Evolutionary conservation across 1,140 invertebrate species (phyloP).

Genomic region (Vollenhovia emeryi): DNA sequence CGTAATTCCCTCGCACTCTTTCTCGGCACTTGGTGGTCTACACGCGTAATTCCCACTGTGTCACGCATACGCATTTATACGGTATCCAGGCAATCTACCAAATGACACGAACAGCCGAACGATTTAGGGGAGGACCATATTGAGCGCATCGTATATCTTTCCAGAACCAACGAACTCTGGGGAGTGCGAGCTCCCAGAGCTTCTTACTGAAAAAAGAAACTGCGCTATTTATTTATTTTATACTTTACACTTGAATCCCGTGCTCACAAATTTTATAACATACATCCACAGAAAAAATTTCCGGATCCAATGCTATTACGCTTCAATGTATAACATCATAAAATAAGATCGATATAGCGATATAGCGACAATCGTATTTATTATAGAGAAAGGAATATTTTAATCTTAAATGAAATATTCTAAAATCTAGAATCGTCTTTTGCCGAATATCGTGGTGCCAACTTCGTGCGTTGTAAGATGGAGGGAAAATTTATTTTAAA

Average conservation of each 20-base stretch:
- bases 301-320: too few relatives aligned
- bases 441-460: too few relatives aligned
- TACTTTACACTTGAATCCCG: not conserved
- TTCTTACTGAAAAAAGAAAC: not conserved
- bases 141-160: constrained; percentile 4
- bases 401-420: too few relatives aligned
- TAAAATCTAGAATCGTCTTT: too few relatives aligned
- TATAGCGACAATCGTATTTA: too few relatives aligned
- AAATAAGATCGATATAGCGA: too few relatives aligned
- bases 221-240: not conserved
- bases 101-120: constrained; percentile 69
- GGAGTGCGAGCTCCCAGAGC: not conserved
- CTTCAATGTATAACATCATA: too few relatives aligned
- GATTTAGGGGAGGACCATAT: constrained; percentile 35
- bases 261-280: not conserved
- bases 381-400: too few relatives aligned
- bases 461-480: too few relatives aligned
- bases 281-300: too few relatives aligned
- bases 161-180: not conserved
- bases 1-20: constrained; percentile 34
- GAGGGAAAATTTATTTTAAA: too few relatives aligned
- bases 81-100: constrained; percentile 53
- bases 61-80: constrained; percentile 45
- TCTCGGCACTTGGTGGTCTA: constrained; percentile 5
- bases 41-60: constrained; percentile 25